phyloP scores from a whole-genome alignment of 2,797 vertebrate genomes.

The Macropus fuliginosus region DNA sequence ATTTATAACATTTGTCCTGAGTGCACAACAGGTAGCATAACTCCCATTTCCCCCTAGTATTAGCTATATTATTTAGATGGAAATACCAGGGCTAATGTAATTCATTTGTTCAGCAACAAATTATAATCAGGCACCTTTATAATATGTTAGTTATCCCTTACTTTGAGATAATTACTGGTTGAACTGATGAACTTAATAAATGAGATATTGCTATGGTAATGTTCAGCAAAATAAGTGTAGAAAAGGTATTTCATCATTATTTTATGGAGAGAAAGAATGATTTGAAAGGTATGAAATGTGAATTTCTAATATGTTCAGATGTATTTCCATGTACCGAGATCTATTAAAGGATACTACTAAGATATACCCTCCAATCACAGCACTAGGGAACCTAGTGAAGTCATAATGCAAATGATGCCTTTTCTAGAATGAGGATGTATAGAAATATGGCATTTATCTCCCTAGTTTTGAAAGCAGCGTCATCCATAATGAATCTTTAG shows the following conservation, averaged over 20 bases:
- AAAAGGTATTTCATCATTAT: constrained; percentile 53
- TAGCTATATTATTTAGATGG: constrained; percentile 2
- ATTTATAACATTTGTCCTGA: neutral
- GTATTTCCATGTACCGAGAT: neutral
- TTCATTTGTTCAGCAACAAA: constrained; percentile 60
- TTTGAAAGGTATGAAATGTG: constrained; percentile 29
- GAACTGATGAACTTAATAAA: constrained; percentile 66
- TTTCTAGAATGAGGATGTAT: constrained; percentile 27
- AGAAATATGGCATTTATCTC: constrained; percentile 48
- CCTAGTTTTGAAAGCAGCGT: neutral
- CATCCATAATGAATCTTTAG: neutral
- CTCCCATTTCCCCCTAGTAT: constrained; percentile 27
- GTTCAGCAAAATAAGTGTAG: constrained; percentile 28
- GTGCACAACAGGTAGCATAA: neutral
- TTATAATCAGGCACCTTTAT: constrained; percentile 51
- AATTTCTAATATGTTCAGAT: constrained; percentile 43
- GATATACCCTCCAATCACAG: constrained; percentile 11
- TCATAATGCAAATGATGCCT: constrained; percentile 1
- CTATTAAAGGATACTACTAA: neutral
- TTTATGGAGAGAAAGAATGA: constrained; percentile 29
- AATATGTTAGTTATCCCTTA: constrained; percentile 50
- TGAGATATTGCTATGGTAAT: constrained; percentile 60
- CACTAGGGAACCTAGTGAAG: neutral
- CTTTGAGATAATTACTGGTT: constrained; percentile 53
- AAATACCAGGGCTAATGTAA: constrained; percentile 41